Evolutionary conservation across 2,113 vertebrate genomes (phyloP).

Genomic region (Octodon degus): DNA sequence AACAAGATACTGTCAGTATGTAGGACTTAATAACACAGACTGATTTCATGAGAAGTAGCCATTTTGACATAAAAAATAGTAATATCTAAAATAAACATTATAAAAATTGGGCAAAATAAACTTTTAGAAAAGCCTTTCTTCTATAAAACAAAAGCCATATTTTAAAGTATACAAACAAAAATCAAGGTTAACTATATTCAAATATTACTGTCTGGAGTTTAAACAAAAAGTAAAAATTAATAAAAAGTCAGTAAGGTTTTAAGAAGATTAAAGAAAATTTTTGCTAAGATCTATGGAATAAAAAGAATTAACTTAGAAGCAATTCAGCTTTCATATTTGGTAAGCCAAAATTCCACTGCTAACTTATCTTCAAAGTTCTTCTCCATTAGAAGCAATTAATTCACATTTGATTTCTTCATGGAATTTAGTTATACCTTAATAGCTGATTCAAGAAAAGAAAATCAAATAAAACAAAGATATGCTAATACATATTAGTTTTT

Average conservation of each 20-base stretch:
- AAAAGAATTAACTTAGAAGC: constrained; percentile 49
- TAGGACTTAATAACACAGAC: constrained; percentile 75
- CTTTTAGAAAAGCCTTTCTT: constrained; percentile 28
- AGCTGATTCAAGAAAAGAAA: constrained; percentile 71
- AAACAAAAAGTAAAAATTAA: constrained; percentile 60
- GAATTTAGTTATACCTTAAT: constrained; percentile 55
- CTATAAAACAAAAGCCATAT: constrained; percentile 28
- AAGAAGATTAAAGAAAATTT: constrained; percentile 54
- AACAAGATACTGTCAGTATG: constrained; percentile 75
- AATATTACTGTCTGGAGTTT: constrained; percentile 53
- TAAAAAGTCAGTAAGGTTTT: constrained; percentile 14
- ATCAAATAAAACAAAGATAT: constrained; percentile 66
- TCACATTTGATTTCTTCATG: constrained; percentile 52
- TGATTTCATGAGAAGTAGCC: constrained; percentile 66
- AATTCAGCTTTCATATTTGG: constrained; percentile 57
- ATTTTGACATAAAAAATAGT: constrained; percentile 68
- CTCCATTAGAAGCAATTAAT: constrained; percentile 26
- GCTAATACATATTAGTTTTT: constrained; percentile 64
- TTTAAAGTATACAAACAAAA: constrained; percentile 48
- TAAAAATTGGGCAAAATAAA: constrained; percentile 53
- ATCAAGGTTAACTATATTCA: constrained; percentile 49
- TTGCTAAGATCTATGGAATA: constrained; percentile 65
- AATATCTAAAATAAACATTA: constrained; percentile 64
- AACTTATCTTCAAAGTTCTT: constrained; percentile 59
- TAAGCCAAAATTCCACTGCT: constrained; percentile 23